A percentile compares a stretch with the other conserved stretches of the same genome.
Conservation (phyloP, 2,113 vertebrate species). For the Ceratotherium simum region DNA sequence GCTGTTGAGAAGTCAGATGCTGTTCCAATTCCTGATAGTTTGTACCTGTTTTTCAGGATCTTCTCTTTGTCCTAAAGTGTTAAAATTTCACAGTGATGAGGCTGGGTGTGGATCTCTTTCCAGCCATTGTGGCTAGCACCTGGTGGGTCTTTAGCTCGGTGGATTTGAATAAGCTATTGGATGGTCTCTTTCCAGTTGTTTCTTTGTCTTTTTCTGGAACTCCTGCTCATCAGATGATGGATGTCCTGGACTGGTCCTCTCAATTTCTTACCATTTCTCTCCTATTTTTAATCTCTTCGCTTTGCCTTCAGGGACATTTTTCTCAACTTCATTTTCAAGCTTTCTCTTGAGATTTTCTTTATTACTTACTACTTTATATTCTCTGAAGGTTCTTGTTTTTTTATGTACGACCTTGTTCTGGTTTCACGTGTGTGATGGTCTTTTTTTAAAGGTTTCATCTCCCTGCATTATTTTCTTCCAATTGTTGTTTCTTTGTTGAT, state of each 20-base stretch:
- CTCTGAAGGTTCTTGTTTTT: background rate
- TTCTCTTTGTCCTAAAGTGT: background rate
- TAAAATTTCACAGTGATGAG: background rate
- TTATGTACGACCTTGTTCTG: background rate
- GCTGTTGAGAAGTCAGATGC: slow-evolving; percentile 12
- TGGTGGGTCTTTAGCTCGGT: background rate
- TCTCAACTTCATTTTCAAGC: slow-evolving; percentile 20
- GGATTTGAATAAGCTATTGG: background rate
- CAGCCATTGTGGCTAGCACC: background rate
- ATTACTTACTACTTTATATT: slow-evolving; percentile 20
- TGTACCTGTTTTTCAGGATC: background rate
- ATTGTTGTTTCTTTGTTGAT: background rate
- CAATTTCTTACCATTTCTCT: background rate
- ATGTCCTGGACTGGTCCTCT: background rate
- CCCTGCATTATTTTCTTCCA: background rate
- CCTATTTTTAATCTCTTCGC: background rate
- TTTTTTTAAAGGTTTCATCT: background rate
- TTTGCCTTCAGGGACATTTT: background rate
- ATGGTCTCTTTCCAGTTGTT: background rate
- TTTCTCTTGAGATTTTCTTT: background rate
- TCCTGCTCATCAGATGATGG: background rate
- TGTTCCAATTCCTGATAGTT: background rate
- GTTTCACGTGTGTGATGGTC: background rate
- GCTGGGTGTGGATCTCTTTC: background rate
- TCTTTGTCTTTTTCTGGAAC: background rate